Percentiles rank a stretch among this genome's conserved stretches.
Evolutionary conservation across 2,113 vertebrate genomes (phyloP).

Genomic region (Gopherus evgoodei): DNA sequence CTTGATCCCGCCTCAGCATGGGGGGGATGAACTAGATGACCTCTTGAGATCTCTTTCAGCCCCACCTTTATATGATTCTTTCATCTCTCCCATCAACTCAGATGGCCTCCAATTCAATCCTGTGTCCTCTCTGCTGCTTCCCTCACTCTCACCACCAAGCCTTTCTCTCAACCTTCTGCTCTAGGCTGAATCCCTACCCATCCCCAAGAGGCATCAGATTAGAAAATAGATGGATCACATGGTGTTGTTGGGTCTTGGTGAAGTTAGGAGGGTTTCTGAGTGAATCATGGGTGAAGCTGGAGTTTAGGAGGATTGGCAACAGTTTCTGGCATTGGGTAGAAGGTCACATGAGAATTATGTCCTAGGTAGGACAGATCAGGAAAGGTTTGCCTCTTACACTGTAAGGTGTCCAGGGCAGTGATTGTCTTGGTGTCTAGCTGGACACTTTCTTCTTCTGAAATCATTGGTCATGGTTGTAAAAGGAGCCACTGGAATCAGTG

Average conservation of each 20-base stretch:
- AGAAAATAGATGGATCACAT: not conserved
- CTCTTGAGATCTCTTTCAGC: not conserved
- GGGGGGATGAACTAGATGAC: not conserved
- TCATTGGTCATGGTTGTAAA: not conserved
- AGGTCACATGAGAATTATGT: not conserved
- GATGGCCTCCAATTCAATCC: not conserved
- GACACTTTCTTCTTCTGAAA: not conserved
- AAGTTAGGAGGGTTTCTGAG: not conserved
- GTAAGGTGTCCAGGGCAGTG: not conserved
- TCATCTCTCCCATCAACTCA: not conserved
- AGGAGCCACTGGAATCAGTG: not conserved
- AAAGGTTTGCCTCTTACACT: not conserved
- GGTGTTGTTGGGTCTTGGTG: not conserved
- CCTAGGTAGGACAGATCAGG: not conserved
- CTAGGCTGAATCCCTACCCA: not conserved
- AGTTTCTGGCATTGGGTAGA: not conserved
- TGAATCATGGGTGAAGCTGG: not conserved
- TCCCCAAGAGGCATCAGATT: not conserved
- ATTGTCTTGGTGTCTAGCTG: not conserved
- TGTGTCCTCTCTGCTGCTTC: not conserved
- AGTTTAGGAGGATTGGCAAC: not conserved
- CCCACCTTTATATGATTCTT: not conserved
- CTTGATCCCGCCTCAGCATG: not conserved
- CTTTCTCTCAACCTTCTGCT: not conserved
- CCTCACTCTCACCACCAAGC: not conserved